These are phyloP conservation scores for Dendrolimus pini DNA, from an alignment of 2,888 invertebrate species.

Conservation along the genomic window DNA sequence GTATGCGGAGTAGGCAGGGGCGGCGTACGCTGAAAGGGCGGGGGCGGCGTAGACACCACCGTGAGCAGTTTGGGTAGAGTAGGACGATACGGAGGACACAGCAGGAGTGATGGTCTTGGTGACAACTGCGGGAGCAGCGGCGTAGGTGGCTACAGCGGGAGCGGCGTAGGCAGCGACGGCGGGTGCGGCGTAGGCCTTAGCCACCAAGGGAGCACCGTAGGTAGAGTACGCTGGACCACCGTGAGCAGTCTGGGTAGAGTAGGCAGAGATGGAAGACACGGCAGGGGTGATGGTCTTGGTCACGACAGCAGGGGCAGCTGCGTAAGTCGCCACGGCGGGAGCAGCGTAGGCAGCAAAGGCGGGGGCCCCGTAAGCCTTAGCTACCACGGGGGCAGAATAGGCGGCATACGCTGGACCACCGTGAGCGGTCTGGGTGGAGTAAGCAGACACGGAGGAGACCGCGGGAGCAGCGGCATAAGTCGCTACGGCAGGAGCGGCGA, in stretches of 20 bases:
- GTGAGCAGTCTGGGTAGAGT: conserved; percentile 31
- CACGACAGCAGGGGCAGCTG: conserved; percentile 25
- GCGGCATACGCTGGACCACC: conserved; percentile 64
- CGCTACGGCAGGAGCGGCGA: conserved; percentile 29
- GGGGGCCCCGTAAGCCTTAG: conserved; percentile 23
- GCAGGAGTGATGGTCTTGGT: conserved; percentile 37
- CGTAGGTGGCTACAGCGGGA: conserved; percentile 25
- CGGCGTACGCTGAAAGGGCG: conserved; percentile 38
- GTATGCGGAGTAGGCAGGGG: conserved; percentile 34
- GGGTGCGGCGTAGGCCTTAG: conserved; percentile 42
- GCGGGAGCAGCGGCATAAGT: conserved; percentile 40
- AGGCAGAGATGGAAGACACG: conserved; percentile 35
- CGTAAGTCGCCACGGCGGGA: conserved; percentile 26
- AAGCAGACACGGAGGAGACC: conserved; percentile 41
- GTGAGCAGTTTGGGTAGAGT: conserved; percentile 41
- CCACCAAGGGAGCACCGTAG: conserved; percentile 54
- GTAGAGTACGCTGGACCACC: conserved; percentile 28
- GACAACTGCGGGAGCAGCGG: conserved; percentile 31
- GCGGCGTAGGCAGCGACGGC: conserved; percentile 34
- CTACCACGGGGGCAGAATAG: conserved; percentile 65
- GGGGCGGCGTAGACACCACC: conserved; percentile 43
- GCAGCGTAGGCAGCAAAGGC: conserved; percentile 24
- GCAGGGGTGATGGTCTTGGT: conserved; percentile 34
- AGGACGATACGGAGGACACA: conserved; percentile 39
- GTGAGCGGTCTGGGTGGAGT: conserved; percentile 41